Evolutionary conservation across 92 coral and sea anemone genomes (phyloP), one percentile per base, ranked within the genome.

Genomic region (Pocillopora meandrina): DNA sequence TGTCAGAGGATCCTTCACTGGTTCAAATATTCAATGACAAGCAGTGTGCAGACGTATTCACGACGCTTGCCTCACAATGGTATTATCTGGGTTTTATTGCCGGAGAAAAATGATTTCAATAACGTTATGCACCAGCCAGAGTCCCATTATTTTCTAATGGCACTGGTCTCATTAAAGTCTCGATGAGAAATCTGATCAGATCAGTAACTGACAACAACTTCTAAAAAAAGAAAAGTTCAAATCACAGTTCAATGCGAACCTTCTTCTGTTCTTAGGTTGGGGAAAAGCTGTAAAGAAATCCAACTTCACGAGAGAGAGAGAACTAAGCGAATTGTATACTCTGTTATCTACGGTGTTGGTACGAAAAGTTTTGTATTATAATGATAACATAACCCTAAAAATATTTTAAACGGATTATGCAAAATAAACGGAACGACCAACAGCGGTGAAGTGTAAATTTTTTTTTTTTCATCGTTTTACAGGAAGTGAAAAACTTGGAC

Each of bases 311-410:
- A 95, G 71, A 87, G 98, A 88, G 98, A 95, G 75, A 87, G 91
- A 59, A 95, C 98, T 15, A 95, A 95, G 70, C 91, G 98, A 74
- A 90, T 95, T 11, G 98, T 93, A 1, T 95, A 95, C 72, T 93
- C 98, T 21, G 98, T 95, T 34, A 85, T 95, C 49, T 95, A 95
- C 89, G 98, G 98, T 69, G 98, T 95, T 16, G 98, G 98, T 95
- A 79, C 70, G 98, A 61, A 42, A 9, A 16, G 62, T 59, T 59
- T 57, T 59, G 62, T 12, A 59, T 59, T 59, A 59, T 59, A 59
- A 59, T 59, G 18, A 42, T 2, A 42, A 3, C 52, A 42, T 42
- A 42, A 42, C 52, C 8, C 4, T 42, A 42, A 2, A 26, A 42
- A 42, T 42, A 42, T 42, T 3, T 42, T 42, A 3, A 42, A 42